These are phyloP conservation scores for Octonoba sinensis DNA, from an alignment of 2,888 invertebrate genomes.

Conservation along the genomic window DNA sequence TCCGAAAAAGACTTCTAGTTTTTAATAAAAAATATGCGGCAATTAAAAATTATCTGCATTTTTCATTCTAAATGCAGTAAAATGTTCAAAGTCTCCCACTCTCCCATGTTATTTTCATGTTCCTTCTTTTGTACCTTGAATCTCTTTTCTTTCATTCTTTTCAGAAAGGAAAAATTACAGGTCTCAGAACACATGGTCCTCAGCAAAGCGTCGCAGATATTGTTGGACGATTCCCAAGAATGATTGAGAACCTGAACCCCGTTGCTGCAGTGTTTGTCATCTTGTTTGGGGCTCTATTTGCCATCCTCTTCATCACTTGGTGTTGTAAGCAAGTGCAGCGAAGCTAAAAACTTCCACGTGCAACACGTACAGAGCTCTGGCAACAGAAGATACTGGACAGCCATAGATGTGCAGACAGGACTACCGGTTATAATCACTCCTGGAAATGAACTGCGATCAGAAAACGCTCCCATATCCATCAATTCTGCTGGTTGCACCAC, in stretches of 20 bases:
- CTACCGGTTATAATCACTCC: constrained; percentile 20
- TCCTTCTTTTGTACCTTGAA: too few relatives aligned
- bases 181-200: too few relatives aligned
- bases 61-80: too few relatives aligned
- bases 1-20: too few relatives aligned
- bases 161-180: too few relatives aligned
- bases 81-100: too few relatives aligned
- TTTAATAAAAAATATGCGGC: too few relatives aligned
- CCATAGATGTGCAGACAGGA: constrained; percentile 47
- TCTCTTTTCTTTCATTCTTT: too few relatives aligned
- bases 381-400: constrained; percentile 15
- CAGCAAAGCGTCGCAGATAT: too few relatives aligned
- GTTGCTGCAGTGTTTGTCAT: constrained; percentile 16
- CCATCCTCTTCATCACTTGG: constrained; percentile 21
- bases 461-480: neutral
- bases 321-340: constrained; percentile 28
- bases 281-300: constrained; percentile 19
- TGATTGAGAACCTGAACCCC: neutral
- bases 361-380: neutral
- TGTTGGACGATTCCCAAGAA: too few relatives aligned
- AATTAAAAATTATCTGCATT: too few relatives aligned
- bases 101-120: too few relatives aligned
- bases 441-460: neutral
- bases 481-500: neutral
- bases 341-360: constrained; percentile 14